A percentile compares a stretch with the other conserved stretches of the same genome.
phyloP scores from a whole-genome alignment of 1,140 invertebrate genomes.

The Ostrea denselamellosa region DNA sequence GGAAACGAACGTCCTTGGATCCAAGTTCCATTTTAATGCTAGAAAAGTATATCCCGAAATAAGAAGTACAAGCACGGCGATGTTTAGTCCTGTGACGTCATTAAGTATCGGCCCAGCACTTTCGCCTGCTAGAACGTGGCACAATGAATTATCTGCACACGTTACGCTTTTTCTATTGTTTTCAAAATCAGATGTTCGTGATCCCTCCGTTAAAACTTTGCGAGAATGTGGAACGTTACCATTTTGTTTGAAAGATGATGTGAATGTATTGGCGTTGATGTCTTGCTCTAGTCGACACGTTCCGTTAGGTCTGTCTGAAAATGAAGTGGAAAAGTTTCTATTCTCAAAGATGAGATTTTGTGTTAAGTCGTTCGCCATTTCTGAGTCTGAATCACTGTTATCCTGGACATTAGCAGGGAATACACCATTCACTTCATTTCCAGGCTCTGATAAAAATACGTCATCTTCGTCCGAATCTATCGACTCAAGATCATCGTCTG shows the following conservation, averaged over 20 bases:
- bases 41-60: conserved; percentile 10
- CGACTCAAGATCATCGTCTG: neutral
- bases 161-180: neutral
- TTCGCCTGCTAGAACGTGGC: neutral
- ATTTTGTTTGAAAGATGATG: conserved; percentile 4
- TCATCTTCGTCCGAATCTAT: conserved; percentile 22
- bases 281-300: neutral
- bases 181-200: neutral
- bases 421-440: neutral
- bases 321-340: neutral
- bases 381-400: conserved; percentile 25
- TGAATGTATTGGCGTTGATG: neutral
- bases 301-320: neutral
- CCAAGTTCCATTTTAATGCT: neutral
- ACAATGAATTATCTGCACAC: neutral
- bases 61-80: neutral
- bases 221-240: neutral
- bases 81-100: neutral
- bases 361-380: conserved; percentile 13
- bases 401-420: conserved; percentile 1
- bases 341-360: conserved; percentile 32
- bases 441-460: conserved; percentile 17
- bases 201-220: neutral
- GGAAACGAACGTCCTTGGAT: neutral
- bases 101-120: neutral